phyloP scores from a whole-genome alignment of 1,140 invertebrate species.

The Homarus americanus region DNA sequence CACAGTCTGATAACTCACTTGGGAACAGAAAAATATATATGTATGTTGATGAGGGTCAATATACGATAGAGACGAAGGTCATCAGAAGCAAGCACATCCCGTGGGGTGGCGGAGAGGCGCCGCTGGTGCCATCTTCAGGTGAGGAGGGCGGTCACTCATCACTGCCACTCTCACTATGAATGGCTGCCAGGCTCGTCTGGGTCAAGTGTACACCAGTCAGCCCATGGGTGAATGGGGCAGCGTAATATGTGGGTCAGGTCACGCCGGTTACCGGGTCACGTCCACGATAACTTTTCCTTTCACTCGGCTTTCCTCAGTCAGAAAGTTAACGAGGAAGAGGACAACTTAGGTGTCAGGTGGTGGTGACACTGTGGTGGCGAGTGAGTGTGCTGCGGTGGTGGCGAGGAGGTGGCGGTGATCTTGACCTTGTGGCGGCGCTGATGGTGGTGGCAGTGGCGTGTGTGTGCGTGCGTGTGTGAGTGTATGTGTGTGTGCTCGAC shows the following conservation, averaged over 20 bases:
- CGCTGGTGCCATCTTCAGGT: slow-evolving; percentile 33
- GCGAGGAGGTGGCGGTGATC: slow-evolving; percentile 46
- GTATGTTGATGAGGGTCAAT: slow-evolving; percentile 17
- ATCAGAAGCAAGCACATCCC: background rate
- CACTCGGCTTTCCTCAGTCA: slow-evolving; percentile 36
- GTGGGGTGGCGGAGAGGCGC: background rate
- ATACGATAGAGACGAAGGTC: slow-evolving; percentile 3
- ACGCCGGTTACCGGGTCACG: slow-evolving; percentile 47
- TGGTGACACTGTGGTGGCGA: background rate
- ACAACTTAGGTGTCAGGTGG: background rate
- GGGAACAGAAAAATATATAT: background rate
- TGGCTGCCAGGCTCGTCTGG: slow-evolving; percentile 11
- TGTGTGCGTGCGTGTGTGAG: too few relatives aligned
- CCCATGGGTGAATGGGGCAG: slow-evolving; percentile 6
- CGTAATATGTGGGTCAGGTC: slow-evolving; percentile 20
- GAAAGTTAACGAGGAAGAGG: background rate
- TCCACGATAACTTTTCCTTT: slow-evolving; percentile 43
- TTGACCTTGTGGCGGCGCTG: slow-evolving; percentile 51
- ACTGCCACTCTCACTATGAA: background rate
- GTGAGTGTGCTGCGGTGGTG: background rate
- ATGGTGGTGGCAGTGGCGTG: background rate
- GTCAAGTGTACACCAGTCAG: slow-evolving; percentile 20
- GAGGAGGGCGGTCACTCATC: background rate
- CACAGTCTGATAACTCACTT: slow-evolving; percentile 19
- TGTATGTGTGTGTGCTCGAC: too few relatives aligned